These are phyloP conservation scores for Paramisgurnus dabryanus DNA, from an alignment of 2,113 vertebrate species.

Conservation along the genomic window DNA sequence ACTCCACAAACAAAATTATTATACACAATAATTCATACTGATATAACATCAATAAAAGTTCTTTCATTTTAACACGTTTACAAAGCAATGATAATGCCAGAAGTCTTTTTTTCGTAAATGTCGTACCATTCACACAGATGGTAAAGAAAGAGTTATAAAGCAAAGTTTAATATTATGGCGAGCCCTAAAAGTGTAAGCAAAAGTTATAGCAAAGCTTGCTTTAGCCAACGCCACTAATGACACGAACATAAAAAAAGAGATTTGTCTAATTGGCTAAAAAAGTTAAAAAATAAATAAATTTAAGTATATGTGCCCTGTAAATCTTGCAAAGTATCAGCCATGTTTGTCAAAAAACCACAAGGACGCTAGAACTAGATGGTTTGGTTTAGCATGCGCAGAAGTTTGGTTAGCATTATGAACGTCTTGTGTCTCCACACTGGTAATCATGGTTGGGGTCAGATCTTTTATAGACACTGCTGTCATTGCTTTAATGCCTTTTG, in stretches of 20 bases:
- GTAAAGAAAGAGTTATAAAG: too few relatives aligned
- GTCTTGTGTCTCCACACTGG: slow-evolving; percentile 11
- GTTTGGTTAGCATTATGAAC: slow-evolving; percentile 34
- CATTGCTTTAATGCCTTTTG: slow-evolving; percentile 37
- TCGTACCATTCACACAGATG: too few relatives aligned
- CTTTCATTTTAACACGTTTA: too few relatives aligned
- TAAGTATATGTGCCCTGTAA: background rate
- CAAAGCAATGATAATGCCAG: too few relatives aligned
- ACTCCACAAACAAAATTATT: too few relatives aligned
- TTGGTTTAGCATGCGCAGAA: background rate
- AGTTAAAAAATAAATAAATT: too few relatives aligned
- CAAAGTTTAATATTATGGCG: too few relatives aligned
- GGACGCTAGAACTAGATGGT: slow-evolving; percentile 6
- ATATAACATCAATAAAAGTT: too few relatives aligned
- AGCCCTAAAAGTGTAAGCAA: background rate
- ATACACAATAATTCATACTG: too few relatives aligned
- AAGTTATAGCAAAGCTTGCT: background rate
- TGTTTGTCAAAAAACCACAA: slow-evolving; percentile 8
- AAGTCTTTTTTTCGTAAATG: too few relatives aligned
- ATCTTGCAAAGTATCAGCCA: slow-evolving; percentile 1
- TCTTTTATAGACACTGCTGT: slow-evolving; percentile 46
- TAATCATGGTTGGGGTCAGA: slow-evolving; percentile 30
- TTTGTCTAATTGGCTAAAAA: background rate
- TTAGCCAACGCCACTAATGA: background rate
- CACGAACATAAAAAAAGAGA: background rate